Conservation (phyloP, 2,888 invertebrate species). For the Dicyrtomina minuta region DNA sequence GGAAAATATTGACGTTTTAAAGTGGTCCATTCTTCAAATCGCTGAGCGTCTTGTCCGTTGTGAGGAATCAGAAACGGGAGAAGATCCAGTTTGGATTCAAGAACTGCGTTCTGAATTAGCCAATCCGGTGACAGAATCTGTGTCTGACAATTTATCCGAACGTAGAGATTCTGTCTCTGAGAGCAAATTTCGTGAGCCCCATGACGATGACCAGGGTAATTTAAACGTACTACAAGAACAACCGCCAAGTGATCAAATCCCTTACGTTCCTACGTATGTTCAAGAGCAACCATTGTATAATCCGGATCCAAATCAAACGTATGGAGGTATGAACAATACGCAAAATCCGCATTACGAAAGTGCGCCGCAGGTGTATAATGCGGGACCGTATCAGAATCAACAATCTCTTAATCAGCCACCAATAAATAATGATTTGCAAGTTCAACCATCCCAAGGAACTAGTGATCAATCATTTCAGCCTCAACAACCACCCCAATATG, state of each 20-base stretch:
- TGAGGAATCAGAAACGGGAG: conserved; percentile 20
- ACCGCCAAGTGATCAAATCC: no score
- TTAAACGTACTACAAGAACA: neutral
- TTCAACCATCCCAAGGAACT: neutral
- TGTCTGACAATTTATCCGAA: conserved; percentile 17
- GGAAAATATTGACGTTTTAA: conserved; percentile 29
- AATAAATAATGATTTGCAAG: neutral
- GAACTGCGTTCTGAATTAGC: conserved; percentile 10
- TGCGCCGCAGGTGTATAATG: neutral
- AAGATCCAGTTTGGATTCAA: conserved; percentile 32
- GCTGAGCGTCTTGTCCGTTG: conserved; percentile 42
- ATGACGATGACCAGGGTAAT: neutral
- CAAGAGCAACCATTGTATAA: no score
- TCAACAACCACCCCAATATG: neutral
- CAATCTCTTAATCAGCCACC: neutral
- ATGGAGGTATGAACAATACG: neutral
- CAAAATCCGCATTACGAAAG: neutral
- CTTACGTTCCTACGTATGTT: no score
- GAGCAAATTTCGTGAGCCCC: neutral
- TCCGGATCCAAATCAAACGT: neutral
- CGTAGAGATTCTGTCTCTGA: conserved; percentile 25
- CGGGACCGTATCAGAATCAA: conserved; percentile 1
- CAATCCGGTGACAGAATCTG: neutral
- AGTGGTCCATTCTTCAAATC: conserved; percentile 40
- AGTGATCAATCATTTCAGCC: neutral